Evolutionary conservation across 2,888 invertebrate genomes (phyloP).

Genomic region (Atherix ibis): DNA sequence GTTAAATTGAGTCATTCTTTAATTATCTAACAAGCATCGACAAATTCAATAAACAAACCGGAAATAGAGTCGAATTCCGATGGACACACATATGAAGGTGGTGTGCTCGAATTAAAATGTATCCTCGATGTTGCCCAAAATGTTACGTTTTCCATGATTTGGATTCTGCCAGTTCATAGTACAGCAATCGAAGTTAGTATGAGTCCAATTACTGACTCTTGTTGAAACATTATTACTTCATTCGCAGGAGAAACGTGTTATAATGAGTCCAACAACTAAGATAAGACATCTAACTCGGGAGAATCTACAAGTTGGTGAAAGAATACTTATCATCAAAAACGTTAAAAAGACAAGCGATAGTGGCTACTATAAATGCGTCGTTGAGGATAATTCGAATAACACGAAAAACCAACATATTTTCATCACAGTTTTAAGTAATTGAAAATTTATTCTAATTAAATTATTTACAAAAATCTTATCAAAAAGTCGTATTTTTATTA

Average conservation of each 20-base stretch:
- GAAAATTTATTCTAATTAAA: too few relatives aligned
- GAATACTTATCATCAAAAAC: constrained; percentile 5
- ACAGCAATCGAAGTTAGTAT: constrained; percentile 6
- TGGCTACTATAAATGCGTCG: constrained; percentile 11
- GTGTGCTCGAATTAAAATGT: constrained; percentile 22
- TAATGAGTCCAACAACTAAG: constrained; percentile 5
- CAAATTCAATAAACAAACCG: constrained; percentile 10
- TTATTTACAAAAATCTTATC: too few relatives aligned
- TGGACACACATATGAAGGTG: constrained; percentile 23
- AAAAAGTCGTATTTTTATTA: too few relatives aligned
- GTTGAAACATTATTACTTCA: not conserved
- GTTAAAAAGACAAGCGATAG: constrained; percentile 9
- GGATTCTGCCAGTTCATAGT: constrained; percentile 12
- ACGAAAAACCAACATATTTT: constrained; percentile 4
- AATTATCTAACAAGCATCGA: too few relatives aligned
- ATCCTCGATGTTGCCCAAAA: constrained; percentile 17
- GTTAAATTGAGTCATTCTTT: too few relatives aligned
- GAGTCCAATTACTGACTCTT: not conserved
- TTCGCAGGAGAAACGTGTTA: constrained; percentile 10
- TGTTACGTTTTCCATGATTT: constrained; percentile 17
- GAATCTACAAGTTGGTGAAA: constrained; percentile 7
- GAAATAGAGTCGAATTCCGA: constrained; percentile 11
- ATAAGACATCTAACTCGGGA: not conserved
- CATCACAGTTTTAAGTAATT: constrained; percentile 9
- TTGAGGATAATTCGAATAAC: constrained; percentile 8